Conservation (phyloP, 2,797 vertebrate species). For the Enoplosus armatus region DNA sequence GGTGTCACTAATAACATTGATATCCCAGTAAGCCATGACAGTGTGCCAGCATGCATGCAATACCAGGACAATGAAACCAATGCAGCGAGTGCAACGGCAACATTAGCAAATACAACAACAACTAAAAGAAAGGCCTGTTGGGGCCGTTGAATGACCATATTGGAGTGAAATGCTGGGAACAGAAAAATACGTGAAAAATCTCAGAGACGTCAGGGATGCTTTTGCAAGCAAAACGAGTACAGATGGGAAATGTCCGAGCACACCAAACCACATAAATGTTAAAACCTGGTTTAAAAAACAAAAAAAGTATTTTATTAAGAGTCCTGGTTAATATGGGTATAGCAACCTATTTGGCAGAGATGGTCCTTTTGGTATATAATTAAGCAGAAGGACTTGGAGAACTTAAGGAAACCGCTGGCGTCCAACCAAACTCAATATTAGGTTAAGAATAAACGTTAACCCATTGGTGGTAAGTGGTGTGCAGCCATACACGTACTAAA, state of each 20-base stretch:
- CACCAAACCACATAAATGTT: neutral
- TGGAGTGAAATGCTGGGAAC: slow-evolving; percentile 3
- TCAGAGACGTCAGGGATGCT: neutral
- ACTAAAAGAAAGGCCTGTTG: neutral
- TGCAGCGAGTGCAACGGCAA: neutral
- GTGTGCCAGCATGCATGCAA: no score
- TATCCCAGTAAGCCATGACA: neutral
- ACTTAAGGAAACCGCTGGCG: neutral
- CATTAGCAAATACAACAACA: neutral
- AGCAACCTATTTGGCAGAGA: slow-evolving; percentile 9
- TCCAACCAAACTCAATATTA: slow-evolving; percentile 34
- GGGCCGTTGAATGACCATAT: neutral
- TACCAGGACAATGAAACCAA: neutral
- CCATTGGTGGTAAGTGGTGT: slow-evolving; percentile 13
- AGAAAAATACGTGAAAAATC: neutral
- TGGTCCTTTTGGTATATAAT: slow-evolving; percentile 5
- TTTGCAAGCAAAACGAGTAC: neutral
- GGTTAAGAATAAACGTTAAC: slow-evolving; percentile 18
- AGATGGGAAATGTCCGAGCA: neutral
- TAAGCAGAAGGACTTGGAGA: neutral
- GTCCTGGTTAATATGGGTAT: neutral
- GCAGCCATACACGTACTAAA: slow-evolving; percentile 22
- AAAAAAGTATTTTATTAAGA: neutral
- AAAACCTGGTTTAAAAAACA: neutral
- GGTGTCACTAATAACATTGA: neutral